These are phyloP conservation scores for Cataglyphis hispanica DNA, from an alignment of 1,140 invertebrate species.

Conservation along the genomic window DNA sequence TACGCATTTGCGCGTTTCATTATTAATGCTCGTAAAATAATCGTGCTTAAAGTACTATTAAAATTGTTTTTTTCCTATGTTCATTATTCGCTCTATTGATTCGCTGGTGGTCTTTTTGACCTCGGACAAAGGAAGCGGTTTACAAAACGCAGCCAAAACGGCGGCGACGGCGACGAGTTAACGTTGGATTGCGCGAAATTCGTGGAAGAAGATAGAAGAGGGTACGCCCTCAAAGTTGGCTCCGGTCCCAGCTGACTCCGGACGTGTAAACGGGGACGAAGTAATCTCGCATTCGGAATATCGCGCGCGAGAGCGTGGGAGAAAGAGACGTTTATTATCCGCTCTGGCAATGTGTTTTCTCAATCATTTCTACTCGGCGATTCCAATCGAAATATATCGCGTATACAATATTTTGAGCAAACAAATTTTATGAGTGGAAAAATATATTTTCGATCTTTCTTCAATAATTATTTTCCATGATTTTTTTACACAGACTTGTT, in stretches of 20 bases:
- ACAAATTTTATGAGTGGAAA: not conserved
- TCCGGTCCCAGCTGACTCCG: constrained; percentile 66
- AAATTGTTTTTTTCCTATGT: not conserved
- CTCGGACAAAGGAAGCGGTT: constrained; percentile 57
- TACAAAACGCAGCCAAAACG: constrained; percentile 42
- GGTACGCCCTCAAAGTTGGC: constrained; percentile 60
- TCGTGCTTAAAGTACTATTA: not conserved
- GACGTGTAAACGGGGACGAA: constrained; percentile 64
- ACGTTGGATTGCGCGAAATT: constrained; percentile 70
- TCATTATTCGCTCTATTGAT: constrained; percentile 30
- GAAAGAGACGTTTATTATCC: constrained; percentile 37
- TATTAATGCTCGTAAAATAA: not conserved
- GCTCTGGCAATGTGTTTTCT: not conserved
- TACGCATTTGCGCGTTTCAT: not conserved
- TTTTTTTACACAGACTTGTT: not conserved
- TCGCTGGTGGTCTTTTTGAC: constrained; percentile 27
- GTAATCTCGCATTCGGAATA: constrained; percentile 71
- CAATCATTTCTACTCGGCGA: constrained; percentile 34
- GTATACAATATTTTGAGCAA: not conserved
- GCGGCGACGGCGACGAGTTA: constrained; percentile 33
- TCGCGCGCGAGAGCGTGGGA: constrained; percentile 16
- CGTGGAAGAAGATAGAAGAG: constrained; percentile 67
- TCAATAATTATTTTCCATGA: not conserved
- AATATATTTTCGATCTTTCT: not conserved
- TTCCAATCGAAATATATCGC: not conserved